phyloP scores from a whole-genome alignment of 2,113 vertebrate species.

The Thamnaconus septentrionalis region DNA sequence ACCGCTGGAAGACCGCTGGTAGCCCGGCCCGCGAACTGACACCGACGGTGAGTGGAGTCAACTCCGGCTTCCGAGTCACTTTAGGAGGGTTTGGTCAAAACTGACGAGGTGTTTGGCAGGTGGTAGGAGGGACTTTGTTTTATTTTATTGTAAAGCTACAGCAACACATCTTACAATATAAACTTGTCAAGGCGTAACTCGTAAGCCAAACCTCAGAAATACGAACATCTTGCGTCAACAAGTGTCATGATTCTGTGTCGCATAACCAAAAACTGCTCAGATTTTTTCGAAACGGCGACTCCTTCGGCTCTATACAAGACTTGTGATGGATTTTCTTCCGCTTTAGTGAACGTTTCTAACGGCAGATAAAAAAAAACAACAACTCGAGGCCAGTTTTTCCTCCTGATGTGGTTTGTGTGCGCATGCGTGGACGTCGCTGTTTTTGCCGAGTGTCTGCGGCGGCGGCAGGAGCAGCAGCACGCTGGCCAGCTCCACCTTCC shows the following conservation, averaged over 20 bases:
- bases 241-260: slow-evolving; percentile 14
- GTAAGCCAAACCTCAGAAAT: neutral
- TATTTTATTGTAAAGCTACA: neutral
- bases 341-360: neutral
- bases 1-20: neutral
- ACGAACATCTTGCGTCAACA: slow-evolving; percentile 20
- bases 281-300: neutral
- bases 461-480: slow-evolving; percentile 5
- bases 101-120: too few species aligned
- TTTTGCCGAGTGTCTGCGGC: slow-evolving; percentile 39
- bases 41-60: too few species aligned
- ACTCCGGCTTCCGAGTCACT: too few species aligned
- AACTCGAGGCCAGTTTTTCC: neutral
- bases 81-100: too few species aligned
- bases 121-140: too few species aligned
- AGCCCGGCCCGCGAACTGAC: too few species aligned
- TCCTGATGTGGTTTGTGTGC: neutral
- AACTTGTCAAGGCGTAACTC: neutral
- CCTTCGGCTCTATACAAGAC: neutral
- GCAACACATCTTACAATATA: neutral
- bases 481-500: slow-evolving; percentile 19
- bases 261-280: neutral
- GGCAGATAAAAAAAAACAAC: neutral
- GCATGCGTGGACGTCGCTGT: slow-evolving; percentile 31
- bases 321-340: neutral